Evolutionary conservation across 1,140 invertebrate species (phyloP).

Genomic region (Drosophila cardini): DNA sequence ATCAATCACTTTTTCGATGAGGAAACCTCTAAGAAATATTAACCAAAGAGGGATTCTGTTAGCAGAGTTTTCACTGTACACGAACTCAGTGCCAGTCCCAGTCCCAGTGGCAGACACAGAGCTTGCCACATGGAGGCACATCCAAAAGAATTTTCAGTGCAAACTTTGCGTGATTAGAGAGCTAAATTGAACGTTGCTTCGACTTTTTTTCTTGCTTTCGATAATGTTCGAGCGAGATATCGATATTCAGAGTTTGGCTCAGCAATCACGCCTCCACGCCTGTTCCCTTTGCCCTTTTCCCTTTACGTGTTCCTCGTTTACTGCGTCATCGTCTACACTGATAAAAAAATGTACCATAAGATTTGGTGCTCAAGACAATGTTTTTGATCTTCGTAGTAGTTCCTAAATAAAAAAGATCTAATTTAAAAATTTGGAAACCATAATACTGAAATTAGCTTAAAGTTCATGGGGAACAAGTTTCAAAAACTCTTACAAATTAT

Average conservation of each 20-base stretch:
- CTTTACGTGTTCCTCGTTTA: conserved; percentile 26
- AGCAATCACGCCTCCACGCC: conserved; percentile 33
- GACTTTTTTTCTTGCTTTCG: conserved; percentile 35
- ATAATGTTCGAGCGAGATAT: conserved; percentile 47
- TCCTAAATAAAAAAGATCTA: no score
- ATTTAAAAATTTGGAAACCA: no score
- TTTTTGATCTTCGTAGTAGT: no score
- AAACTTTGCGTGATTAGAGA: conserved; percentile 80
- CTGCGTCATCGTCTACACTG: conserved; percentile 2
- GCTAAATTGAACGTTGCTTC: conserved; percentile 68
- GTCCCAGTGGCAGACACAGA: neutral
- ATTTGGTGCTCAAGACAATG: no score
- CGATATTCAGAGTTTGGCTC: conserved; percentile 44
- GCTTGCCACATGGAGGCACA: conserved; percentile 5
- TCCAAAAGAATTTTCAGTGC: conserved; percentile 64
- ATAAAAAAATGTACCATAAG: no score
- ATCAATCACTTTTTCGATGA: no score
- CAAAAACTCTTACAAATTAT: no score
- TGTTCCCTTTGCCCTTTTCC: conserved; percentile 8
- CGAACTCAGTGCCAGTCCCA: neutral
- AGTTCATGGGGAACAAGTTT: no score
- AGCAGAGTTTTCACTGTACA: neutral
- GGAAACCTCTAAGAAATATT: no score
- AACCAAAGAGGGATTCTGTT: no score
- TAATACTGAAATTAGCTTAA: no score